Evolutionary conservation across 2,888 invertebrate genomes (phyloP), one percentile per base, ranked within the genome.

Genomic region (Cosmorhoe ocellata): DNA sequence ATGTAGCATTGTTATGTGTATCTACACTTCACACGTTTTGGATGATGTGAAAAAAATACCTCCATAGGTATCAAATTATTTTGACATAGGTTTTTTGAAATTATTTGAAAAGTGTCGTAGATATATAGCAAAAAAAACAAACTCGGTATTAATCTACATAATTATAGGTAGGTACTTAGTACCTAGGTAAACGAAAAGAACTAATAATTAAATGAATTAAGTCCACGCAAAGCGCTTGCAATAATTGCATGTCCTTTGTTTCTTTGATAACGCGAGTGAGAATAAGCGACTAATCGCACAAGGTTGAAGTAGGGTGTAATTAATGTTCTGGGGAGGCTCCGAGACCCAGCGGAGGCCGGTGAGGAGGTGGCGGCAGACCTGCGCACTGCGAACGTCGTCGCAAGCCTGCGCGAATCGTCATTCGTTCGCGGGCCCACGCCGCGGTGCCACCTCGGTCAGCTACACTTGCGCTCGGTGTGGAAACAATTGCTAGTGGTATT

Each of bases 371-470:
- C 49, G 32, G 51, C 46, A 59, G 79, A 75, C 71, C 54, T 86
- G 89, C 89, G 89, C 85, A 83, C 56, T 81, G 59, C 47, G 59
- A 43, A 60, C 75, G 65, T 62, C 78, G 75, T 69, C 67, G 57
- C 62, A 66, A 69, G 68, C 66, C 70, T 84, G 86, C 87, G 88
- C 81, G 73, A 59, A 58, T 71, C 80, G 79, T 81, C 89, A 88
- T 86, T 89, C 85, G 84, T 78, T 69, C 76, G 76, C 78, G 79
- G 77, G 76, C 71, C 67, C 66, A 84, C 86, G 80, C 71, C 76
- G 84, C 80, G 82, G 69, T 70, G 74, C 74, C 74, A 84, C 69
- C 77, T 57, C 54, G 48, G 57, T 63, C 59, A 58, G 63, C 64
- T 51, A 54, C 56, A 47, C 44, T 46, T 60, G 52, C 61, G 61